Evolutionary conservation across 2,113 vertebrate species (phyloP), one percentile per base, ranked within the genome.

Genomic region (Falcunculus frontatus): DNA sequence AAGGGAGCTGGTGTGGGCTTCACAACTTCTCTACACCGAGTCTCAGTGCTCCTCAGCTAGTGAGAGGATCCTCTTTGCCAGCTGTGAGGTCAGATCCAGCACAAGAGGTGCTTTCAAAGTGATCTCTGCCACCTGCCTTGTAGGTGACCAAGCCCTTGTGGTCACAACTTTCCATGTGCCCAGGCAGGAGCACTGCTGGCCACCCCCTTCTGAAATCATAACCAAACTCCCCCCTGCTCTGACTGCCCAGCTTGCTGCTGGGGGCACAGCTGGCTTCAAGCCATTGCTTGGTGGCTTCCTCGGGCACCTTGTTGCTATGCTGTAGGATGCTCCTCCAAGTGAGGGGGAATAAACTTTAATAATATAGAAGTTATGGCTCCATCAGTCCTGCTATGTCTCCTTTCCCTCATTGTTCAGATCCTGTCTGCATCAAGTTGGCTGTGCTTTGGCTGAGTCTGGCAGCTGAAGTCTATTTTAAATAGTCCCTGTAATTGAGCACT

Each of bases 381-480:
- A 18, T 76, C 56, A n/a, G 44, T 84, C 32, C 39, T 60, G n/a
- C 69, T 57, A 4, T 39, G 27, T 80, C 53, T 87, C 47, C 16
- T 55, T 84, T 94, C 33, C 14, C 18, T 35, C 4, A 0, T 23
- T 89, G 63, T 59, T 81, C 13, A 12, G 59, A 57, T 82, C 52
- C 78, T 87, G 84, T 57, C 74, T 94, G 76, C 33, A 25, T 88
- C 1, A 7, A 80, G 72, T 72, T 77, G 82, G 35, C 79, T 46
- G 37, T 83, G 13, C 72, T 92, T 56, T 74, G 79, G 37, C 50
- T 20, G 55, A 80, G 27, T 46, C 50, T 83, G 50, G 76, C 72
- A 78, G 68, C 47, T 92, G 86, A 77, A 90, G 33, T 59, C 55
- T 89, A 11, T 84, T 92, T 89, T 89, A 89, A 95, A 81, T 70